Base-by-base conservation (phyloP, 1,140 invertebrate species). In the Bombus ignitus region DNA sequence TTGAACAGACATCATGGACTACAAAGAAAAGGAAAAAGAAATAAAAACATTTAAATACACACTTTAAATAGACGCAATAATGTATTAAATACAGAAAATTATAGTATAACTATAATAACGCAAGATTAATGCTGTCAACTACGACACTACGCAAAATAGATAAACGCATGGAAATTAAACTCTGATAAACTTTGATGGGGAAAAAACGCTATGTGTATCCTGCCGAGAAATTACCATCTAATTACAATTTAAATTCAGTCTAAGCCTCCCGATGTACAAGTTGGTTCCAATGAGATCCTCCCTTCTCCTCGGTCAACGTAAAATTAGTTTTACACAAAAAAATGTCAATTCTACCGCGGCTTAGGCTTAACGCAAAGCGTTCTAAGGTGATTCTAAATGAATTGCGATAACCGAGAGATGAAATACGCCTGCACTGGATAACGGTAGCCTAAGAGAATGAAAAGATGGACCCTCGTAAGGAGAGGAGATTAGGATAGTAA, bases 21-120 rank as follows among this genome's bases (percentile, higher is more conserved):
- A 18, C 0, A 15, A n/a, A 65, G n/a, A 3, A 4, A 0, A 32
- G 1, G n/a, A 0, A n/a, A 13, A 6, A 32, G 62, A 2, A 32
- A 32, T 18, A 32, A 65, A 1, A 65, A 15, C 5, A 0, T 65
- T 15, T 32, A 65, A 65, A 65, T 59, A 28, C 25, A n/a, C 3
- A 3, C 3, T 10, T 47, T 18, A 47, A 47, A 47, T n/a, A 65
- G 13, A 65, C 2, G 28, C 12, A 65, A 65, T 65, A 32, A 65
- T 65, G 28, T 12, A 15, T n/a, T 6, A n/a, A 32, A 32, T 32
- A 8, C 2, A 32, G 62, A 15, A 65, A 32, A 15, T 53, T 53
- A 53, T 53, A 53, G 47, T 65, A 65, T 65, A 65, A 65, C 13
- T 65, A 65, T 65, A 65, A 65, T n/a, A 65, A 65, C 13, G n/a